phyloP scores from a whole-genome alignment of 2,113 vertebrate species.

The Microcebus tavaratra region DNA sequence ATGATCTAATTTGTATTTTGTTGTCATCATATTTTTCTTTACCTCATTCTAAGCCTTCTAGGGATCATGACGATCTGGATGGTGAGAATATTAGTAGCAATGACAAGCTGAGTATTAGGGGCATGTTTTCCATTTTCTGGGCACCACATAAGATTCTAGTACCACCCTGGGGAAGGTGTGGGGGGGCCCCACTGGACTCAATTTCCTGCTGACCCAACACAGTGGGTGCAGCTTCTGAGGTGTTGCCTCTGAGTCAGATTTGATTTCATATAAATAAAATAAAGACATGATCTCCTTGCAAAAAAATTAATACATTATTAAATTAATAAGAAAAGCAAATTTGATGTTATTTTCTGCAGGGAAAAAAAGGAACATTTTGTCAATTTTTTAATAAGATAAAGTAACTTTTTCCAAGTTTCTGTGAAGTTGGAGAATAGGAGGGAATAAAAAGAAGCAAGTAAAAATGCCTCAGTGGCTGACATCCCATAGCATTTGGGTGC shows the following conservation, averaged over 20 bases:
- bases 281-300: neutral
- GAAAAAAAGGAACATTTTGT: neutral
- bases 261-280: neutral
- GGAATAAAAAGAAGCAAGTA: neutral
- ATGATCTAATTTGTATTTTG: neutral
- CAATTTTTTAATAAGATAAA: neutral
- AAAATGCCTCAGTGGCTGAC: neutral
- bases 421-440: neutral
- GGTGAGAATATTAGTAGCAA: neutral
- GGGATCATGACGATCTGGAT: neutral
- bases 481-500: no score
- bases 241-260: neutral
- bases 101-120: neutral
- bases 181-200: neutral
- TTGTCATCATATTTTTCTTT: neutral
- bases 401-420: neutral
- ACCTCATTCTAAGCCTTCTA: neutral
- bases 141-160: neutral
- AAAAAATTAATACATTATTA: neutral
- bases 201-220: neutral
- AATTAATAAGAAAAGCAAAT: neutral
- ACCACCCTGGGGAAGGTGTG: neutral
- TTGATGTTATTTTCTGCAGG: neutral
- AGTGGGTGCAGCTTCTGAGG: no score
- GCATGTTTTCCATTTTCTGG: neutral